Percentiles rank a stretch among this genome's conserved stretches.
These are phyloP conservation scores for Halictus ligatus DNA, from an alignment of 2,888 invertebrate genomes.

Conservation along the genomic window DNA sequence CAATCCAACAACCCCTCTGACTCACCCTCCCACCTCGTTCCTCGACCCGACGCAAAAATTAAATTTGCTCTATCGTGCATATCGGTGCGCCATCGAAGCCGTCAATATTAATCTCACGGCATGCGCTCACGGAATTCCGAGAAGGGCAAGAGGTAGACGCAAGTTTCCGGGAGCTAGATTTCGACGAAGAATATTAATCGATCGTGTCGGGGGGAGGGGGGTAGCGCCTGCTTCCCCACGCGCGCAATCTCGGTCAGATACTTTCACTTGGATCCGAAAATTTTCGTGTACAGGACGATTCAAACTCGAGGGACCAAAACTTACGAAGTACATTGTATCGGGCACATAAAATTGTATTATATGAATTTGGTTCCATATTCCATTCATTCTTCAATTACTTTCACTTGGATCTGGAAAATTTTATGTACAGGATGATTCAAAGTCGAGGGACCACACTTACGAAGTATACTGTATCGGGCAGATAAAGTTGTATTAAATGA, in stretches of 20 bases:
- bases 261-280: slow-evolving; percentile 24
- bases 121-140: slow-evolving; percentile 68
- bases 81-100: slow-evolving; percentile 66
- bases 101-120: slow-evolving; percentile 75
- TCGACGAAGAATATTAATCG: slow-evolving; percentile 66
- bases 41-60: slow-evolving; percentile 64
- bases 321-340: neutral
- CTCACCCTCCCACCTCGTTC: neutral
- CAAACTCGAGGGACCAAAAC: neutral
- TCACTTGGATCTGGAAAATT: too few species aligned
- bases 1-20: slow-evolving; percentile 13
- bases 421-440: neutral
- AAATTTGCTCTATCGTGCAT: slow-evolving; percentile 70
- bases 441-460: neutral
- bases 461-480: neutral
- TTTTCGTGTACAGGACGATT: neutral
- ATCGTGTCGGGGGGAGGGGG: slow-evolving; percentile 19
- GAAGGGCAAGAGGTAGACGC: slow-evolving; percentile 46
- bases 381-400: neutral
- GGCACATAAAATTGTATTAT: neutral
- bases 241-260: slow-evolving; percentile 21
- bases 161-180: slow-evolving; percentile 52
- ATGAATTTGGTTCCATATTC: neutral
- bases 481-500: neutral
- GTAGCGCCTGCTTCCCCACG: slow-evolving; percentile 17